These are phyloP conservation scores for Ferdinandea cuprea DNA, from an alignment of 2,888 invertebrate species.

Conservation along the genomic window DNA sequence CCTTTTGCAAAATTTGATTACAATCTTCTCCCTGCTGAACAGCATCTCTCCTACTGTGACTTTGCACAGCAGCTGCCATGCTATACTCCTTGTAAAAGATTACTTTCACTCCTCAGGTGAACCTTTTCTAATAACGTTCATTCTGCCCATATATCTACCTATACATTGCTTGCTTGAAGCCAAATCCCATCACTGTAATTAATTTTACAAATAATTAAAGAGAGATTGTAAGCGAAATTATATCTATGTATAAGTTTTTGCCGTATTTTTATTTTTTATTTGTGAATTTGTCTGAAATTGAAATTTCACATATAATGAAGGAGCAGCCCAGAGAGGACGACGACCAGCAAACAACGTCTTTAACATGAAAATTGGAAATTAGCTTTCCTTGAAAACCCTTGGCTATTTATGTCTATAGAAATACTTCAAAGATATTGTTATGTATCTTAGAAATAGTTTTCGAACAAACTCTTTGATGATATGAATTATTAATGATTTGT, in stretches of 20 bases:
- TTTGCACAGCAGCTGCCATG: not conserved
- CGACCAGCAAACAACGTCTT: no score
- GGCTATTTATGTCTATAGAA: no score
- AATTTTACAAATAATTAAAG: conserved; percentile 62
- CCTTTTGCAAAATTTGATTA: conserved; percentile 62
- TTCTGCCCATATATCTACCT: not conserved
- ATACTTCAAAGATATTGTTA: no score
- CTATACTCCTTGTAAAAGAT: conserved; percentile 16
- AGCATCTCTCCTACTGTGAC: conserved; percentile 7
- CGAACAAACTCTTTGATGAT: no score
- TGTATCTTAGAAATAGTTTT: no score
- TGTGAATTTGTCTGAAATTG: conserved; percentile 30
- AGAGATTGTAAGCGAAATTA: conserved; percentile 40
- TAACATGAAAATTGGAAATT: no score
- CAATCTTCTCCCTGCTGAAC: conserved; percentile 42
- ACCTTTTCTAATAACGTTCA: not conserved
- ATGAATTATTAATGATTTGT: not conserved
- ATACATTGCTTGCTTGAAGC: not conserved
- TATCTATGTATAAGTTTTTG: no score
- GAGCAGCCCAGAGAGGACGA: not conserved
- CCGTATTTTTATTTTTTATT: no score
- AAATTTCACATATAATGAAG: conserved; percentile 22
- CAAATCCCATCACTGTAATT: conserved; percentile 62
- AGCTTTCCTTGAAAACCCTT: no score
- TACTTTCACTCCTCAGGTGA: conserved; percentile 34